These are phyloP conservation scores for Chloropsis cyanopogon DNA, from an alignment of 2,113 vertebrate genomes.

Conservation along the genomic window DNA sequence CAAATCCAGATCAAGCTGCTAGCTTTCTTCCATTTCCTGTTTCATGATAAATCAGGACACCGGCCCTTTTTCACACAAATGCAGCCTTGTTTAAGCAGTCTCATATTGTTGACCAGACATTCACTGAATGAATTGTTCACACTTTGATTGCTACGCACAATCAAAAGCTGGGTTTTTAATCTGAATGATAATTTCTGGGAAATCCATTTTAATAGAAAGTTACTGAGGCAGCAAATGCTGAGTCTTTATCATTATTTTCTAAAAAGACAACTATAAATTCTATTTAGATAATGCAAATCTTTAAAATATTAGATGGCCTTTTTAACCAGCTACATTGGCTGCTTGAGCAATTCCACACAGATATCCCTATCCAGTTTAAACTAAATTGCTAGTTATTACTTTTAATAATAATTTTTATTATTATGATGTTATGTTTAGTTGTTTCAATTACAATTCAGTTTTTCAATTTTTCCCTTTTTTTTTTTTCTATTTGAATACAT, in stretches of 20 bases:
- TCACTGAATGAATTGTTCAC: slow-evolving; percentile 61
- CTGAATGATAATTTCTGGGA: slow-evolving; percentile 72
- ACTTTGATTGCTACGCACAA: slow-evolving; percentile 66
- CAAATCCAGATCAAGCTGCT: slow-evolving; percentile 36
- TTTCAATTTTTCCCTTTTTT: neutral
- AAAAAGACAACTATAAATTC: slow-evolving; percentile 5
- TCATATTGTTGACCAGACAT: slow-evolving; percentile 27
- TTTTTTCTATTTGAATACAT: neutral
- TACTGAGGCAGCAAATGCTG: slow-evolving; percentile 46
- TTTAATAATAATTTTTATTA: neutral
- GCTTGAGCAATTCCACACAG: neutral
- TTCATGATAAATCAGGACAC: slow-evolving; percentile 5
- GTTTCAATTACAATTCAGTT: neutral
- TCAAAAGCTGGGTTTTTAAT: slow-evolving; percentile 56
- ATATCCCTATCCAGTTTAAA: neutral
- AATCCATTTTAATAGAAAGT: slow-evolving; percentile 66
- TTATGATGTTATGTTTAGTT: neutral
- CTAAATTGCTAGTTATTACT: neutral
- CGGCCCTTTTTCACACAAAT: neutral
- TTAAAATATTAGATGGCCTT: neutral
- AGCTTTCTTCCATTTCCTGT: slow-evolving; percentile 40
- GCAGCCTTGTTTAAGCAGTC: neutral
- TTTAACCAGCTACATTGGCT: neutral
- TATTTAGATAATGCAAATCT: slow-evolving; percentile 10
- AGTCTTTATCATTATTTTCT: slow-evolving; percentile 27